Conservation (phyloP, 2,888 invertebrate genomes). For the Argynnis bischoffii region DNA sequence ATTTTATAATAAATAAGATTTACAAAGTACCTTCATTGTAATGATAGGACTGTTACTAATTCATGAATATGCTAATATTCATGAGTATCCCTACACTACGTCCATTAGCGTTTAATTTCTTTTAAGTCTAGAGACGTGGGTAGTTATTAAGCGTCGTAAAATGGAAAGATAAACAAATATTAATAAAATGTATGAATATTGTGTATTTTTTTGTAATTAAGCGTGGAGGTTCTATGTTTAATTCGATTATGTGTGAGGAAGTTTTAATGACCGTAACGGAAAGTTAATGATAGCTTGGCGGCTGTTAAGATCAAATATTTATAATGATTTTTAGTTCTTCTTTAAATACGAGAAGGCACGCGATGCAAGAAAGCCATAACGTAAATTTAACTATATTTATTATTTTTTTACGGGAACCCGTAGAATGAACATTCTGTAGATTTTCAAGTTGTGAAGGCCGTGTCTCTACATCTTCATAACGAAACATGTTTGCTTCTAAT, state of each 20-base stretch:
- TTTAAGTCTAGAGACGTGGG: constrained; percentile 4
- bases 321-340: constrained; percentile 51
- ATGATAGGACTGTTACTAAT: no score
- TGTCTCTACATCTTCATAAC: background rate
- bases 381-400: constrained; percentile 10
- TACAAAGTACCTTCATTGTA: no score
- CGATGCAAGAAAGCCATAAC: constrained; percentile 40
- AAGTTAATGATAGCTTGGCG: constrained; percentile 57
- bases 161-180: constrained; percentile 31
- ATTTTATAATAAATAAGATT: no score
- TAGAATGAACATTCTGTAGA: no score
- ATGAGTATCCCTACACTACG: constrained; percentile 18
- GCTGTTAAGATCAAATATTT: constrained; percentile 54
- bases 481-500: no score
- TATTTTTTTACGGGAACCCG: background rate
- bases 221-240: constrained; percentile 47
- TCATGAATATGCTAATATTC: constrained; percentile 14
- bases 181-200: constrained; percentile 40
- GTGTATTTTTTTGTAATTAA: constrained; percentile 58
- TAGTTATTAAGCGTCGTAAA: constrained; percentile 25
- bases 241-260: constrained; percentile 63
- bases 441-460: background rate
- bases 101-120: background rate
- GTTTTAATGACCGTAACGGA: constrained; percentile 64
- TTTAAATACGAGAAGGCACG: constrained; percentile 54